These are phyloP conservation scores for Auanema sp. DNA, from an alignment of 2,888 invertebrate species.

Conservation along the genomic window DNA sequence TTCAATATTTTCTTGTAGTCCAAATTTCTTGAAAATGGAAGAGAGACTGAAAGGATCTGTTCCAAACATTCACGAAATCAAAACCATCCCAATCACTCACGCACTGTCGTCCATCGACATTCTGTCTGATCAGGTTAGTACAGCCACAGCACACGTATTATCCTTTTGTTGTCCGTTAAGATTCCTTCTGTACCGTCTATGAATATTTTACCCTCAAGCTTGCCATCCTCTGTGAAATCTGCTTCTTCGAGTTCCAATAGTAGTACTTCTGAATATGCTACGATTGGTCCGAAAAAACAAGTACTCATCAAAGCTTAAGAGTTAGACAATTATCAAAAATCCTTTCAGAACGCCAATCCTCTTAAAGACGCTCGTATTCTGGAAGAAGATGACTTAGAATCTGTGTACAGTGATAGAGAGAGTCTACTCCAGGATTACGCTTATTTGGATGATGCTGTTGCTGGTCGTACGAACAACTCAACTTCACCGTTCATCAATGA, in stretches of 20 bases:
- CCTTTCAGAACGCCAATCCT: neutral
- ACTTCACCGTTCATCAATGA: constrained; percentile 3
- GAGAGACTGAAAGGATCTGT: too few species aligned
- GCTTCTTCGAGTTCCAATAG: too few species aligned
- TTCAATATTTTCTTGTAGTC: neutral
- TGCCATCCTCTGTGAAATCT: too few species aligned
- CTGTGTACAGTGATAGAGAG: constrained; percentile 41
- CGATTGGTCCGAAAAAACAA: neutral
- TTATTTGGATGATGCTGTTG: constrained; percentile 24
- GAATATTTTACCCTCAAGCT: too few species aligned
- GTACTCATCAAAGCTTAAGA: neutral
- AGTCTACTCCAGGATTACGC: constrained; percentile 40
- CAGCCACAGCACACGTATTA: too few species aligned
- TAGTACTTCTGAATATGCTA: too few species aligned
- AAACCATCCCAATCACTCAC: too few species aligned
- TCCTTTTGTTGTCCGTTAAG: too few species aligned
- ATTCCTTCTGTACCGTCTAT: too few species aligned
- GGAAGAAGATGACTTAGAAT: constrained; percentile 55
- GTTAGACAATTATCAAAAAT: neutral
- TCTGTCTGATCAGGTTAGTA: too few species aligned
- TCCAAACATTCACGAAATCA: too few species aligned
- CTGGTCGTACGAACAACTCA: constrained; percentile 13
- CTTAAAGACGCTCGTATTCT: constrained; percentile 24
- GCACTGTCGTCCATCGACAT: too few species aligned
- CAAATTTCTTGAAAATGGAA: neutral